Conservation (phyloP, 2,113 vertebrate species). For the Ciconia boyciana region DNA sequence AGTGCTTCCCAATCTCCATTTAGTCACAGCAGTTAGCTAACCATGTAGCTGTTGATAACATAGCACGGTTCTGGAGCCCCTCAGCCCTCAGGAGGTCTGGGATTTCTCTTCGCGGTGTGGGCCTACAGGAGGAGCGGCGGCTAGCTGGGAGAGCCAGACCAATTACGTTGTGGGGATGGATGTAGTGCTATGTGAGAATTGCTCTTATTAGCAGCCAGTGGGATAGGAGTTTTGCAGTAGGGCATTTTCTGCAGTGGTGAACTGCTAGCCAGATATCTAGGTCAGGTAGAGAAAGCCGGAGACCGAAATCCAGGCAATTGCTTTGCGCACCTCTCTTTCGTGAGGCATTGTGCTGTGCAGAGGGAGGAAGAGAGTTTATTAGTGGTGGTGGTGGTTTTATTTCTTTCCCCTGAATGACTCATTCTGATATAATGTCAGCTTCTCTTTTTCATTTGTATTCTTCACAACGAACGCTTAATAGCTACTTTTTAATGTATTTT, state of each 20-base stretch:
- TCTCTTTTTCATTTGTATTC: background rate
- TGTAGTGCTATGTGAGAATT: background rate
- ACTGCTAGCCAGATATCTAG: conserved; percentile 36
- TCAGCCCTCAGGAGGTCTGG: conserved; percentile 75
- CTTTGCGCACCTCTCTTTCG: background rate
- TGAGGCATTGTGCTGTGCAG: background rate
- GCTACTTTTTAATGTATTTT: background rate
- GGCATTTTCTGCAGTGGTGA: conserved; percentile 6
- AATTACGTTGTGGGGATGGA: conserved; percentile 72
- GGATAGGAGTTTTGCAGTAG: conserved; percentile 5
- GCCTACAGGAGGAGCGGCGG: conserved; percentile 70
- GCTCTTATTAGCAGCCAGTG: conserved; percentile 43
- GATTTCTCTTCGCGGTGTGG: conserved; percentile 76
- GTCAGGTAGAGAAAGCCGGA: background rate
- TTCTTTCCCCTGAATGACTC: background rate
- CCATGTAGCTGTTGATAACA: conserved; percentile 77
- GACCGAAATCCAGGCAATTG: background rate
- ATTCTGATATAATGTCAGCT: background rate
- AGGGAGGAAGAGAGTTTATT: background rate
- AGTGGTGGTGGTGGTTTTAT: background rate
- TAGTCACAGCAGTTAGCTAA: conserved; percentile 77
- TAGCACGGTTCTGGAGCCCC: conserved; percentile 53
- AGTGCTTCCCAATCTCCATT: conserved; percentile 72
- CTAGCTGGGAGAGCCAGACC: conserved; percentile 80
- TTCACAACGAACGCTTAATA: background rate